These are phyloP conservation scores for Erethizon dorsatum DNA, from an alignment of 2,797 vertebrate genomes.

Conservation along the genomic window DNA sequence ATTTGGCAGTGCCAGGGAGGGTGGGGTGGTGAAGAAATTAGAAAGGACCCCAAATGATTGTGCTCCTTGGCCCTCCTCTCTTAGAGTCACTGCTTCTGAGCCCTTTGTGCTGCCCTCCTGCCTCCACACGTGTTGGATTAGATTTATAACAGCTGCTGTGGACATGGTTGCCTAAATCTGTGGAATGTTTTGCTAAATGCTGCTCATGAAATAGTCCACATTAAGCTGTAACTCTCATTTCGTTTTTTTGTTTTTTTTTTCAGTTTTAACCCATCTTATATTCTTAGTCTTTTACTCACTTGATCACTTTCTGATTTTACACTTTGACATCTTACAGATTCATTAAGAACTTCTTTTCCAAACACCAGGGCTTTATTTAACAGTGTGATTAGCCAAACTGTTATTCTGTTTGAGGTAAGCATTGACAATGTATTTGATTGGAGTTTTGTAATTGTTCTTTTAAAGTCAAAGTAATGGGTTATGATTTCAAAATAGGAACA, in stretches of 20 bases:
- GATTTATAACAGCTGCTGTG: slow-evolving; percentile 71
- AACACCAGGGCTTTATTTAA: slow-evolving; percentile 36
- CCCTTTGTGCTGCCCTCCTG: not conserved
- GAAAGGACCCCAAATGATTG: not conserved
- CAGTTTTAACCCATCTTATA: slow-evolving; percentile 33
- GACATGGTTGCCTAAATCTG: slow-evolving; percentile 71
- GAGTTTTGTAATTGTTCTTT: slow-evolving; percentile 73
- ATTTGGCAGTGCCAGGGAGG: not conserved
- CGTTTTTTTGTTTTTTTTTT: not conserved
- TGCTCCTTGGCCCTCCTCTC: not conserved
- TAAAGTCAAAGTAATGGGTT: slow-evolving; percentile 77
- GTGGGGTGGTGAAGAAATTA: accelerated
- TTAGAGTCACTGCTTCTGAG: not conserved
- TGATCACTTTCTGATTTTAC: slow-evolving; percentile 62
- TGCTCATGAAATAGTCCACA: slow-evolving; percentile 34
- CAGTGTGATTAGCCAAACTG: slow-evolving; percentile 62
- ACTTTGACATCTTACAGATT: slow-evolving; percentile 61
- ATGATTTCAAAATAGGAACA: slow-evolving; percentile 71
- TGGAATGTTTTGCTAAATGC: slow-evolving; percentile 75
- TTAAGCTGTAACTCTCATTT: not conserved
- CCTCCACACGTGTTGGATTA: not conserved
- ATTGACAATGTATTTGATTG: slow-evolving; percentile 74
- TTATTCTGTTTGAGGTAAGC: slow-evolving; percentile 73
- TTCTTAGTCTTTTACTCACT: slow-evolving; percentile 51
- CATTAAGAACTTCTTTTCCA: slow-evolving; percentile 67